These are phyloP conservation scores for Paramormyrops hopkinsi DNA, from an alignment of 2,797 vertebrate species.

Conservation along the genomic window DNA sequence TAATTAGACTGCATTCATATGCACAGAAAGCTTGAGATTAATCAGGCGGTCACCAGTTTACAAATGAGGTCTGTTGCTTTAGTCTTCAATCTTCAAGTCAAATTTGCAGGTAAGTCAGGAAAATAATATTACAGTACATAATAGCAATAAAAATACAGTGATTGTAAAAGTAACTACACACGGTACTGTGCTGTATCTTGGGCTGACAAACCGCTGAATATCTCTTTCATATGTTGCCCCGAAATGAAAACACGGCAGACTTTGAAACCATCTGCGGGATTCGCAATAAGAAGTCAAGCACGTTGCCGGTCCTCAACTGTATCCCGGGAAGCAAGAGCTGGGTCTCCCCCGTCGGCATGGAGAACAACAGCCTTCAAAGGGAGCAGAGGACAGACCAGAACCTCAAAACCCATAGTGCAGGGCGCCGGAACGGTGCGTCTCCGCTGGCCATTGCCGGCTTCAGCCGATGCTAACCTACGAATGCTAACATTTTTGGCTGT, in stretches of 20 bases:
- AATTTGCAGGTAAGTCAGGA: not conserved
- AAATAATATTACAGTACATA: not conserved
- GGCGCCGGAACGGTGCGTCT: constrained; percentile 29
- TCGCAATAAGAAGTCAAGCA: not conserved
- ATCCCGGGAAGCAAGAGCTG: constrained; percentile 32
- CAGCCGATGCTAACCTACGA: not conserved
- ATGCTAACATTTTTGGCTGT: not conserved
- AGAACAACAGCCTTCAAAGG: constrained; percentile 33
- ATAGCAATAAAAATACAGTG: not conserved
- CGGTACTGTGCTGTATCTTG: not conserved
- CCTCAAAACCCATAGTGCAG: not conserved
- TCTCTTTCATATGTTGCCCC: not conserved
- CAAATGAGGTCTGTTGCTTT: not conserved
- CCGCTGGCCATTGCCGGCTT: too few species aligned
- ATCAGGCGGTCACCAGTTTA: not conserved
- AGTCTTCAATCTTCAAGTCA: not conserved
- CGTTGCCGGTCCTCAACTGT: constrained; percentile 31
- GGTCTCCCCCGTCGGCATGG: constrained; percentile 20
- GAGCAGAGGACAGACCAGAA: constrained; percentile 18
- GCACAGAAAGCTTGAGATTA: not conserved
- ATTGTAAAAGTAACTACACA: not conserved
- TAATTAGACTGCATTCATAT: not conserved
- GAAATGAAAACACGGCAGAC: constrained; percentile 39
- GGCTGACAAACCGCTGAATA: not conserved
- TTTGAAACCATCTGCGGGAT: constrained; percentile 47